Evolutionary conservation across 64 coral and sea anemone genomes (phyloP).

Genomic region (Pocillopora damicornis): DNA sequence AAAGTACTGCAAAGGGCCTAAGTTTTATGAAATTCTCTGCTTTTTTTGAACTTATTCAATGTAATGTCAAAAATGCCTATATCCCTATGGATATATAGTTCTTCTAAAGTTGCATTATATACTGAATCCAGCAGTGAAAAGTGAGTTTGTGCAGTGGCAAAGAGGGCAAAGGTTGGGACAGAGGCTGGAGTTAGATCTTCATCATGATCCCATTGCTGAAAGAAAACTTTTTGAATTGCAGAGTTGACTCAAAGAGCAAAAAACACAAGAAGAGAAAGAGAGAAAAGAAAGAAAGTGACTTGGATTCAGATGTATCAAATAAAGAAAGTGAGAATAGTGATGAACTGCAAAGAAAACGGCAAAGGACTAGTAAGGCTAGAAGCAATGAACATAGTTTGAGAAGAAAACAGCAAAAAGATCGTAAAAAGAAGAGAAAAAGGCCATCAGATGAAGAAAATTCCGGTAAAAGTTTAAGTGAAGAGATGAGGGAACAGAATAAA

Average conservation of each 20-base stretch:
- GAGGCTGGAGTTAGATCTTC: background rate
- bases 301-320: background rate
- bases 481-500: background rate
- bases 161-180: too few species aligned
- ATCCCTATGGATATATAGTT: too few species aligned
- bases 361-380: background rate
- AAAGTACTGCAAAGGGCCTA: too few species aligned
- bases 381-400: background rate
- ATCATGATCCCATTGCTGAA: too few species aligned
- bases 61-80: too few species aligned
- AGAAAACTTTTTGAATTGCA: constrained; percentile 5
- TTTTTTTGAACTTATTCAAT: too few species aligned
- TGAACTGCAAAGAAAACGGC: constrained; percentile 5
- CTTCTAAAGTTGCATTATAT: too few species aligned
- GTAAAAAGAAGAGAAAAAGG: background rate
- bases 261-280: background rate
- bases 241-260: background rate
- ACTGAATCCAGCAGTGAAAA: too few species aligned
- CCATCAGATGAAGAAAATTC: background rate
- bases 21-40: too few species aligned
- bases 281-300: background rate
- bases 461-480: background rate
- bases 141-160: too few species aligned
- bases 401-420: background rate
- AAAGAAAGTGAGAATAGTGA: background rate